Base-by-base conservation (phyloP, 1,140 invertebrate species). In the Ctenoplectra terminalis region DNA sequence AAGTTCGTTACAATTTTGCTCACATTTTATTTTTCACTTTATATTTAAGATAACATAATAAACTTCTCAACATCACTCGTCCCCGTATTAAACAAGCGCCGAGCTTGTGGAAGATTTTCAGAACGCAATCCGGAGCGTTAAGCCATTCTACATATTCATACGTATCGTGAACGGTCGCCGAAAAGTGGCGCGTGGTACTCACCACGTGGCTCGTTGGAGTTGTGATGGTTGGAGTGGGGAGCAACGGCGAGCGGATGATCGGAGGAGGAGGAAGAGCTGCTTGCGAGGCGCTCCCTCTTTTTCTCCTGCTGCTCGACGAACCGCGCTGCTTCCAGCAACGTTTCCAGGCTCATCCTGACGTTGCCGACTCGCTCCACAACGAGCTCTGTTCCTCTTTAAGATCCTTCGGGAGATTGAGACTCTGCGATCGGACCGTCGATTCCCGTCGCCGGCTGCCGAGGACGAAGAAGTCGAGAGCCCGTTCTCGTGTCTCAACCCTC, bases 251-350 rank as follows among this genome's bases (percentile, higher is more conserved):
- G 90, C 67, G 92, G 91, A 67, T 93, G 91, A 81, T 93, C 92
- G 63, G 91, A 91, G 61, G 89, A 90, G 26, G 90, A 90, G 81
- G 91, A 92, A 77, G 91, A 87, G 50, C 78, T 91, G 87, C 91
- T 93, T 26, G 92, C 91, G 31, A 90, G 89, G 72, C 91, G 90
- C 89, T 91, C 90, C 82, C 91, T 90, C 85, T 91, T 93, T 87
- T 93, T 93, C 87, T 96, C 96, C 94, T 95, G 95, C 94, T 96
- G 95, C 94, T 98, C 97, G 92, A 98, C 95, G 95, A 95, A 97
- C 93, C 96, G 95, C 86, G 97, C 97, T 89, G 97, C 97, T 95
- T 97, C 96, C 88, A 97, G 94, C 89, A 98, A 95, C 88, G 97
- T 97, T 94, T 97, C 96, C 90, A 97, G 94, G 94, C 96, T 97